Evolutionary conservation across 1,140 invertebrate genomes (phyloP), one percentile per base, ranked within the genome.

Genomic region (Drosophila sucinea): DNA sequence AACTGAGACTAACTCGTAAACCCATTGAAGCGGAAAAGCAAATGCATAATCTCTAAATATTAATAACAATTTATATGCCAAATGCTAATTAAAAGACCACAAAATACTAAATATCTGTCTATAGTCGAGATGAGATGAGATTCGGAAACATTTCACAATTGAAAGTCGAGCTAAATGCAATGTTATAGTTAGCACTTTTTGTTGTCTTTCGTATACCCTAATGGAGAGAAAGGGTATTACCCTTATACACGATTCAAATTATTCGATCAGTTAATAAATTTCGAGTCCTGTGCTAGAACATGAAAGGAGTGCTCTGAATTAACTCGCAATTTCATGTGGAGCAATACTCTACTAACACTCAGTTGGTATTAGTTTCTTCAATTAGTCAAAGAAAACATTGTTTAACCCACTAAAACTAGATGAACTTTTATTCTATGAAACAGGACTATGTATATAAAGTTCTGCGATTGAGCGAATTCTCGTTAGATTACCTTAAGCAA

Each of bases 11-110:
- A 10, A 30, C 30, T 76, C 67, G 76, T 78, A 87, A 86, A 82
- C 67, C 29, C 79, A 73, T 62, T n/a, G 62, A 47, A 55, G 32
- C 29, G 47, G 65, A 62, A 55, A 40, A 29, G 41, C 17, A 60
- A 56, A 54, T 73, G 72, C 79, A 79, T 87, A 77, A 86, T 70
- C 67, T 47, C 69, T 33, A 38, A 56, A 71, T 77, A 67, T 77
- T 57, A 58, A 68, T 77, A 67, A 70, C 60, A 60, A 77, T 77
- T 77, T 77, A 33, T 51, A 70, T 38, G 38, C 32, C 57, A 69
- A 77, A 64, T 29, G 73, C 69, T 77, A 60, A 77, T 61, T 57
- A 44, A 64, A 27, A 29, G 51, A 10, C 54, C 51, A 57, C 55
- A 71, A 61, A 57, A 65, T 65, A 60, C 57, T 73, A n/a, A 17